A percentile compares a stretch with the other conserved stretches of the same genome.
Evolutionary conservation across 2,797 vertebrate genomes (phyloP).

Genomic region (Mico argentatus): DNA sequence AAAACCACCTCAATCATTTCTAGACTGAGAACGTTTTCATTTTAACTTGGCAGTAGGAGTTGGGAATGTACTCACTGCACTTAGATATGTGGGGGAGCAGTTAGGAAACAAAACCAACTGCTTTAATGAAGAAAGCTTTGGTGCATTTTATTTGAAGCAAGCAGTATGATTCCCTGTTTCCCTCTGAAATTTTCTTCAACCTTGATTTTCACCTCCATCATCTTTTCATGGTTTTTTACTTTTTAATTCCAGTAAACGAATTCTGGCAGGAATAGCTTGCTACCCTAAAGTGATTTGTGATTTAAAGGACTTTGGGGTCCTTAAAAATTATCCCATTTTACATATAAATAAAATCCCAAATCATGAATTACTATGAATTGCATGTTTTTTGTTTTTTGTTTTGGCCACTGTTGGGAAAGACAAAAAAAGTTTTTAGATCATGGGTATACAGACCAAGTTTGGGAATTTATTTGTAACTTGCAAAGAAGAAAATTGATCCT

Average conservation of each 20-base stretch:
- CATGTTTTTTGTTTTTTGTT: not conserved
- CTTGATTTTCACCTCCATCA: conserved; percentile 52
- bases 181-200: not conserved
- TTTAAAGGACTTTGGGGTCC: not conserved
- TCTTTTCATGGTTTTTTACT: conserved; percentile 41
- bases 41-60: conserved; percentile 88
- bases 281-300: not conserved
- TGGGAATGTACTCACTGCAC: conserved; percentile 85
- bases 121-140: conserved; percentile 74
- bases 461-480: not conserved
- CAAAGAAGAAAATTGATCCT: not conserved
- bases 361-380: not conserved
- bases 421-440: not conserved
- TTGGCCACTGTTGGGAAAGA: not conserved
- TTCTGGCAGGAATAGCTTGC: conserved; percentile 21
- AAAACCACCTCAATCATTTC: conserved; percentile 91
- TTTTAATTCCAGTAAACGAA: not conserved
- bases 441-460: not conserved
- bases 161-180: conserved; percentile 35
- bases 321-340: conserved; percentile 25
- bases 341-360: not conserved
- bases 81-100: conserved; percentile 82
- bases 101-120: conserved; percentile 76
- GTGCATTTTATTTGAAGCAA: conserved; percentile 57
- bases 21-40: conserved; percentile 88